Evolutionary conservation across 92 coral and sea anemone genomes (phyloP), one percentile per base, ranked within the genome.

Genomic region (Umimayanthus chanpuru): DNA sequence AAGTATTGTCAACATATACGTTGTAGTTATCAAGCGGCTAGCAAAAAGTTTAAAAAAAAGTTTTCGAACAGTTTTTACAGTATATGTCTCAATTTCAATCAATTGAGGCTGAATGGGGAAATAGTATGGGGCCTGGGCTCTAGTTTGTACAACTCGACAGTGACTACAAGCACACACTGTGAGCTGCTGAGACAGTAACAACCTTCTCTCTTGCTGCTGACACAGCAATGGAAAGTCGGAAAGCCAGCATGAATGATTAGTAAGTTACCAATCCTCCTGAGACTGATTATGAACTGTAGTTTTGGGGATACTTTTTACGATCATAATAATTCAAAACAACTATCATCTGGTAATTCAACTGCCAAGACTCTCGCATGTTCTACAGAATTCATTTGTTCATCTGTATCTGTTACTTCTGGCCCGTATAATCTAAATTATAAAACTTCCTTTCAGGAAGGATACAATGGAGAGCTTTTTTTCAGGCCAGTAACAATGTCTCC

Each of bases 371-470:
- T 80, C 85, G 4, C 49, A 44, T 28, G 28, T 61, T 61, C 73
- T 81, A 67, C 39, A 61, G 21, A 64, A 81, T 66, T 64, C 43
- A 25, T 25, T 64, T 64, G 76, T 64, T 55, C 21, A 23, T 61
- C 28, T n/a, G n/a, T n/a, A n/a, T n/a, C n/a, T 81, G 39, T 66
- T 14, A 28, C 86, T 65, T 38, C 12, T 39, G 76, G 29, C 58
- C 58, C 0, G 14, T 26, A 81, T 44, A 65, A 64, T 68, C 74
- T 81, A 65, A 81, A 65, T 64, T 65, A 66, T 66, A 81, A 64
- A 81, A 26, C 86, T 81, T 40, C 86, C 76, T 81, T 64, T 40
- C 39, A 43, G 76, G 38, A 81, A 39, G 85, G 43, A 20, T 40
- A 44, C 20, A 66, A 25, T 66, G 32, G 58, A 41, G 7, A 66